Conservation (phyloP, 2,113 vertebrate genomes). For the Lepidothrix coronata region DNA sequence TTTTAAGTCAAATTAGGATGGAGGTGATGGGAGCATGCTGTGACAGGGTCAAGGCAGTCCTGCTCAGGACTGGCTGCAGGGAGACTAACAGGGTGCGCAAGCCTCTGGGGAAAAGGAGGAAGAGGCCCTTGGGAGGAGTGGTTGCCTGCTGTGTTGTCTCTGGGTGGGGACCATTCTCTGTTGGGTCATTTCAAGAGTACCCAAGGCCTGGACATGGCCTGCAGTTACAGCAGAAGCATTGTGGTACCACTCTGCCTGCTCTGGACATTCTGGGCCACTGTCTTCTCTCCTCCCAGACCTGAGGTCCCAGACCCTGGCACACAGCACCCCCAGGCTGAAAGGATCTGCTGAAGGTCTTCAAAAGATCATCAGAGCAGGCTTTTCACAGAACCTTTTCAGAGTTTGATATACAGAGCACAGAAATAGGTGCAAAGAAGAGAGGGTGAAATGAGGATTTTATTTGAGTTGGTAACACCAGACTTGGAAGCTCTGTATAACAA, state of each 20-base stretch:
- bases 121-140: neutral
- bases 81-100: neutral
- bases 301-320: neutral
- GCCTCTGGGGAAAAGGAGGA: neutral
- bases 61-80: neutral
- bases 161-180: neutral
- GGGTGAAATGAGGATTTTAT: constrained; percentile 13
- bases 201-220: neutral
- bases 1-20: neutral
- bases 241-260: neutral
- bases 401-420: neutral
- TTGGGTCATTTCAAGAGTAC: neutral
- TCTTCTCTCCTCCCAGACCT: neutral
- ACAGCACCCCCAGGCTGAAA: neutral
- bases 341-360: neutral
- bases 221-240: neutral
- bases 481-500: neutral
- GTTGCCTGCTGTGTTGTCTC: neutral
- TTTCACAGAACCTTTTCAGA: neutral
- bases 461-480: neutral
- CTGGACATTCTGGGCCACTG: neutral
- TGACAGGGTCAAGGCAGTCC: neutral
- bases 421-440: neutral
- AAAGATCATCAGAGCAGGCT: neutral
- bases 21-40: neutral